Percentiles rank a stretch among this genome's conserved stretches.
phyloP scores from a whole-genome alignment of 1,140 invertebrate species.

The Nymphalis io region DNA sequence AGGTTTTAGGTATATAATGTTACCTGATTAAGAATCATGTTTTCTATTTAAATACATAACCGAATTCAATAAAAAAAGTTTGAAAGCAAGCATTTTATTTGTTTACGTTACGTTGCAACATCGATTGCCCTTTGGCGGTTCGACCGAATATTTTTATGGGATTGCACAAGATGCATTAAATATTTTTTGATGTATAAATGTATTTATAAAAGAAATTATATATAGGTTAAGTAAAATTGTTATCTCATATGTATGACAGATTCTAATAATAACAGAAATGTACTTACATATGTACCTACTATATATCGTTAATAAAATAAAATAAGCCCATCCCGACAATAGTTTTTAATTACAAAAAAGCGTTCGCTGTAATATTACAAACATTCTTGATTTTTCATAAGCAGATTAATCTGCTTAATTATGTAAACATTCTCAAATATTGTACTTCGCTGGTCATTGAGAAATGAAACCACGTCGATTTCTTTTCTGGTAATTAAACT shows the following conservation, averaged over 20 bases:
- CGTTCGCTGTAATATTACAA: too few relatives aligned
- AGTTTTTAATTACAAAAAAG: too few relatives aligned
- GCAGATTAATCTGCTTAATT: constrained; percentile 16
- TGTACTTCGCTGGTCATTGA: constrained; percentile 15
- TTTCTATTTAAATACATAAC: constrained; percentile 5
- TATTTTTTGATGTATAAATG: too few relatives aligned
- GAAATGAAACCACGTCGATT: constrained; percentile 37
- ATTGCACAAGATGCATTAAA: not conserved
- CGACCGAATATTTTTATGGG: not conserved
- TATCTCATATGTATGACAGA: too few relatives aligned
- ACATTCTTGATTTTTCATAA: too few relatives aligned
- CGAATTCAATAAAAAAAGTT: not conserved
- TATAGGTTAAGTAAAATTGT: too few relatives aligned
- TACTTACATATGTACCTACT: too few relatives aligned
- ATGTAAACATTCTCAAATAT: constrained; percentile 37
- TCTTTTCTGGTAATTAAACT: constrained; percentile 44
- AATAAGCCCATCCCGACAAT: too few relatives aligned
- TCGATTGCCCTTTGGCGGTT: not conserved
- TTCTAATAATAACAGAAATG: too few relatives aligned
- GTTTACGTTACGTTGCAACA: not conserved
- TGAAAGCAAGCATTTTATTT: not conserved
- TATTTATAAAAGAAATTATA: too few relatives aligned
- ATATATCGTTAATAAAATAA: too few relatives aligned
- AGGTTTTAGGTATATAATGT: too few relatives aligned
- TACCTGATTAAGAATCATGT: not conserved